Evolutionary conservation across 2,888 invertebrate species (phyloP).

Genomic region (Norana najaformis): DNA sequence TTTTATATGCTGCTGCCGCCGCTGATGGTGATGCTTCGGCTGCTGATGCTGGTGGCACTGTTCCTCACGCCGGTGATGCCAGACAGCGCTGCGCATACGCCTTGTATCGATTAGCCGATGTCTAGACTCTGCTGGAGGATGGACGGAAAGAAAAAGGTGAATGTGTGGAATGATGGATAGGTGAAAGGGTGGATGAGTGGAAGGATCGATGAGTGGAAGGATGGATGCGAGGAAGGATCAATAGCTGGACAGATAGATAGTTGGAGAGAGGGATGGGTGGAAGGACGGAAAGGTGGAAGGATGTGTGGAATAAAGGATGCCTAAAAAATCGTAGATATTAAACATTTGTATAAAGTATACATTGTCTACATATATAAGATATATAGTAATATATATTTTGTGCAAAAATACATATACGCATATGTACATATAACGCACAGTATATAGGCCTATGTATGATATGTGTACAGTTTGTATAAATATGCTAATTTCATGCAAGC

Average conservation of each 20-base stretch:
- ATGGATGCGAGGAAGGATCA: too few species aligned
- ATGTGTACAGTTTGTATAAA: too few species aligned
- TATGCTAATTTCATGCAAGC: too few species aligned
- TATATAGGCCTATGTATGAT: too few species aligned
- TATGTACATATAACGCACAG: too few species aligned
- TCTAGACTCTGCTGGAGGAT: slow-evolving; percentile 2
- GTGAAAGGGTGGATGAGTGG: not conserved
- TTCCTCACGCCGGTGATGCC: not conserved
- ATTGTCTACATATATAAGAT: too few species aligned
- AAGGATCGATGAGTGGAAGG: not conserved
- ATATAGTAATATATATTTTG: too few species aligned
- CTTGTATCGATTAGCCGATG: not conserved
- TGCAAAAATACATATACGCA: too few species aligned
- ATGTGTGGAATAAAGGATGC: not conserved
- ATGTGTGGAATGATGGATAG: not conserved
- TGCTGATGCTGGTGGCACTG: not conserved
- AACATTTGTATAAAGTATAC: too few species aligned
- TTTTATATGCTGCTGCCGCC: not conserved
- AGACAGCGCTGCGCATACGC: not conserved
- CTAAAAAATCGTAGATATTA: too few species aligned
- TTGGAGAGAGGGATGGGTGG: not conserved
- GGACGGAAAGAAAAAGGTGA: not conserved
- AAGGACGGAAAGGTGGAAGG: not conserved
- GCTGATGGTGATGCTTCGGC: not conserved
- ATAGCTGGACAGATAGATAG: too few species aligned